Conservation (phyloP, 2,888 invertebrate genomes). For the Alitta virens region DNA sequence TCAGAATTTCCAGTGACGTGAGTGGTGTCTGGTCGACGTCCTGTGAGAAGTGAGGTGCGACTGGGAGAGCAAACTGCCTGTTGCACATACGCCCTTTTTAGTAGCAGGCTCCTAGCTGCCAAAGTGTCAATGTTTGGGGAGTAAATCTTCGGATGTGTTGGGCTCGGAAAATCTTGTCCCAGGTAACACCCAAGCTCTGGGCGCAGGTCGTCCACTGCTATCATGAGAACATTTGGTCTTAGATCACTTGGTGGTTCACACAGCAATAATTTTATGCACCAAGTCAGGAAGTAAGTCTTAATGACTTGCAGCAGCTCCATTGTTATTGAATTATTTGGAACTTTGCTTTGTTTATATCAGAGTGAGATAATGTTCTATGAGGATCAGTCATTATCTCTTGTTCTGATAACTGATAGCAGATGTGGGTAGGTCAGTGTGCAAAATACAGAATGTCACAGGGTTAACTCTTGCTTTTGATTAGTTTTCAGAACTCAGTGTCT, state of each 20-base stretch:
- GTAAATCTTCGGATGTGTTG: conserved; percentile 30
- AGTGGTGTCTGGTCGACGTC: conserved; percentile 29
- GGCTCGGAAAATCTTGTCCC: conserved; percentile 30
- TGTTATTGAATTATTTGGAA: too few species aligned
- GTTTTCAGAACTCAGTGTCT: too few species aligned
- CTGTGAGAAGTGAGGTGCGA: conserved; percentile 27
- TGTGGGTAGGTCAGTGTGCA: too few species aligned
- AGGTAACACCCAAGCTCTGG: conserved; percentile 30
- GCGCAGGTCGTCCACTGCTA: conserved; percentile 31
- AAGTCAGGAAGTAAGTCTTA: too few species aligned
- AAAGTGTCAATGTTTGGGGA: conserved; percentile 35
- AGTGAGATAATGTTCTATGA: too few species aligned
- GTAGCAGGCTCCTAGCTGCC: conserved; percentile 30
- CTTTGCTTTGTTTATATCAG: too few species aligned
- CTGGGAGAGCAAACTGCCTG: conserved; percentile 30
- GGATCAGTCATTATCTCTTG: too few species aligned
- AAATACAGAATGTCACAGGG: too few species aligned
- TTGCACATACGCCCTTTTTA: conserved; percentile 32
- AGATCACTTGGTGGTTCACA: background rate
- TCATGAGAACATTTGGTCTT: conserved; percentile 28
- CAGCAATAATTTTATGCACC: too few species aligned
- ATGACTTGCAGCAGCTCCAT: too few species aligned
- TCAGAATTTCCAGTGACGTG: conserved; percentile 22
- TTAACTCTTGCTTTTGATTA: too few species aligned
- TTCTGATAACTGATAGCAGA: too few species aligned